Conservation (phyloP, 2,797 vertebrate species). For the Holocentrus rufus region DNA sequence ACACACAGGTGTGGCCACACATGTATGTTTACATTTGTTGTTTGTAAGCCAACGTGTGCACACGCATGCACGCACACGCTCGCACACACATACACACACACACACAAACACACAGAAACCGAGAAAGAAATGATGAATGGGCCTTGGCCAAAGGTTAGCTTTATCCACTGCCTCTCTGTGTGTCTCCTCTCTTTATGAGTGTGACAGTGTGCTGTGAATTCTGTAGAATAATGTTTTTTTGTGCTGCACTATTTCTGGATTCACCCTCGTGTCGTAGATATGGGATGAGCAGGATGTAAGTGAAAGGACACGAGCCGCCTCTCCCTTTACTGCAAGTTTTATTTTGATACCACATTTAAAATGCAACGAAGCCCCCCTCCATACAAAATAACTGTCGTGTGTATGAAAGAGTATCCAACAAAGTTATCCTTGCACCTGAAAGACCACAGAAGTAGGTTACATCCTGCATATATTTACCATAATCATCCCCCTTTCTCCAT, state of each 20-base stretch:
- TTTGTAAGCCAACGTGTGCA: conserved; percentile 10
- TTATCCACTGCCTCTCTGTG: conserved; percentile 36
- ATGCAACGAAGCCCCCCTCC: conserved; percentile 44
- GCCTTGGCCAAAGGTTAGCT: conserved; percentile 32
- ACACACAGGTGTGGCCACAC: conserved; percentile 24
- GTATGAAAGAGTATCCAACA: conserved; percentile 53
- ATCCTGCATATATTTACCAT: conserved; percentile 79
- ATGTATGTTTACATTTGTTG: conserved; percentile 9
- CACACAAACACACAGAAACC: conserved; percentile 23
- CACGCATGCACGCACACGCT: neutral
- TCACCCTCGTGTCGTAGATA: conserved; percentile 52
- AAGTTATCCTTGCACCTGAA: conserved; percentile 69
- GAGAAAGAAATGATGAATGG: conserved; percentile 34
- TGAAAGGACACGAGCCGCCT: conserved; percentile 42
- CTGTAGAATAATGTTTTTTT: conserved; percentile 26
- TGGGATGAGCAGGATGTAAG: conserved; percentile 47
- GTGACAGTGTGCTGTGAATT: conserved; percentile 43
- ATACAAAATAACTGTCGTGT: conserved; percentile 45
- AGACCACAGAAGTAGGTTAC: conserved; percentile 77
- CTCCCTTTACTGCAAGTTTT: conserved; percentile 41
- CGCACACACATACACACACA: conserved; percentile 11
- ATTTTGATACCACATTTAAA: conserved; percentile 64
- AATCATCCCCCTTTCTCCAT: conserved; percentile 62
- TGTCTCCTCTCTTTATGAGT: neutral
- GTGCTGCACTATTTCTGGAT: conserved; percentile 53